Evolutionary conservation across 1,140 invertebrate genomes (phyloP).

Genomic region (Drosophila kikkawai): DNA sequence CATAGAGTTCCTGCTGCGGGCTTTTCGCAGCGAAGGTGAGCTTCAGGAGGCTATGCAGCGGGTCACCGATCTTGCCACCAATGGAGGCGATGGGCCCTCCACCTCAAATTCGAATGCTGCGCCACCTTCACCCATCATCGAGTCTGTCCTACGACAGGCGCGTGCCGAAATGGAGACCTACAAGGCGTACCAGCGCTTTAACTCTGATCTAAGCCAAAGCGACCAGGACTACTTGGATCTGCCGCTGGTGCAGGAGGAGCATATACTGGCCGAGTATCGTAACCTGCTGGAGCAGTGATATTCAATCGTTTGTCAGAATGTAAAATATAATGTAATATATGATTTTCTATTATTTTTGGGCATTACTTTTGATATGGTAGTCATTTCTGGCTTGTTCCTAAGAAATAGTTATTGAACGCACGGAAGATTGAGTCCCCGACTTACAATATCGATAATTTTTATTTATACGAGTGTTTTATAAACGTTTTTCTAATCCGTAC

Average conservation of each 20-base stretch:
- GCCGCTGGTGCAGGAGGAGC: constrained; percentile 87
- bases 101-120: constrained; percentile 48
- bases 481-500: constrained; percentile 18
- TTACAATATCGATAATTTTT: constrained; percentile 20
- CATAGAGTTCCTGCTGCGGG: constrained; percentile 86
- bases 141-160: constrained; percentile 48
- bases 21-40: constrained; percentile 64
- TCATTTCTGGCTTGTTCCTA: background rate
- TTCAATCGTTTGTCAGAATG: background rate
- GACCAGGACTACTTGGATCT: constrained; percentile 89
- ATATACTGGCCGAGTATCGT: constrained; percentile 87
- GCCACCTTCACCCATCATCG: constrained; percentile 26
- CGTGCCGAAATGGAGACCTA: constrained; percentile 63
- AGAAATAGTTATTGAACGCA: background rate
- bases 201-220: constrained; percentile 86
- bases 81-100: constrained; percentile 43
- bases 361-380: background rate
- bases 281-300: constrained; percentile 85
- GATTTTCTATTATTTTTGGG: background rate
- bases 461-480: constrained; percentile 22
- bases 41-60: constrained; percentile 51
- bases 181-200: constrained; percentile 86
- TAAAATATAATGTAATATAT: background rate
- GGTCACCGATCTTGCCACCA: constrained; percentile 16
- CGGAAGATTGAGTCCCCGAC: background rate